Evolutionary conservation across 2,888 invertebrate species (phyloP), one percentile per base, ranked within the genome.

Genomic region (Drosophila lacicola): DNA sequence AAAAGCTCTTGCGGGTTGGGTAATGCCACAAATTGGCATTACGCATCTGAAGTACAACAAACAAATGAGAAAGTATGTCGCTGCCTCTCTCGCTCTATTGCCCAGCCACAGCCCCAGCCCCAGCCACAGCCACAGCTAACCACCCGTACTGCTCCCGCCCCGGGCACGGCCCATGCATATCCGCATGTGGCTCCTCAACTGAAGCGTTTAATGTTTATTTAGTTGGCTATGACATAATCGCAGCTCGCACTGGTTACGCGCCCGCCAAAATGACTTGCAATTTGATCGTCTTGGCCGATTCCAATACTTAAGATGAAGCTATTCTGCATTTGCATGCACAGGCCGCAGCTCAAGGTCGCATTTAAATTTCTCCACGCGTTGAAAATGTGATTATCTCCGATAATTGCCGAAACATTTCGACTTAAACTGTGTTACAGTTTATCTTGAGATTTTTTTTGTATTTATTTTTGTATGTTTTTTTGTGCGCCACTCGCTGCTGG

Each of bases 201-300:
- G 82, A 84, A 85, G 79, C 85, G 64, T 66, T 83, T 81, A 79
- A 85, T 78, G 82, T 79, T 81, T 85, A 81, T 70, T 83, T 83
- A 78, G 72, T 65, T 76, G 71, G 69, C 29, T 53, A 73, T 82
- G 84, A 82, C 84, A 82, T 82, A 82, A 82, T 73, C 68, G 42
- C 41, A 25, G 57, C 21, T 77, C 79, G 74, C 62, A 75, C 62
- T 65, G 73, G 51, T 64, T 64, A 64, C 14, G 63, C 50, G 50
- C 44, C 63, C 44, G 14, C 21, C 47, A 73, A 78, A 8, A 76
- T 84, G 82, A 82, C 82, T 82, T 46, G 78, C 70, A 63, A 69
- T 62, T 69, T 77, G 57, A 67, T 46, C 6, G 19, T 6, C 34
- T 46, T 56, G 21, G 10, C 13, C 29, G 29, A 4, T 14, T 8